Conservation (phyloP, 2,113 vertebrate species). For the Cyanoderma ruficeps region DNA sequence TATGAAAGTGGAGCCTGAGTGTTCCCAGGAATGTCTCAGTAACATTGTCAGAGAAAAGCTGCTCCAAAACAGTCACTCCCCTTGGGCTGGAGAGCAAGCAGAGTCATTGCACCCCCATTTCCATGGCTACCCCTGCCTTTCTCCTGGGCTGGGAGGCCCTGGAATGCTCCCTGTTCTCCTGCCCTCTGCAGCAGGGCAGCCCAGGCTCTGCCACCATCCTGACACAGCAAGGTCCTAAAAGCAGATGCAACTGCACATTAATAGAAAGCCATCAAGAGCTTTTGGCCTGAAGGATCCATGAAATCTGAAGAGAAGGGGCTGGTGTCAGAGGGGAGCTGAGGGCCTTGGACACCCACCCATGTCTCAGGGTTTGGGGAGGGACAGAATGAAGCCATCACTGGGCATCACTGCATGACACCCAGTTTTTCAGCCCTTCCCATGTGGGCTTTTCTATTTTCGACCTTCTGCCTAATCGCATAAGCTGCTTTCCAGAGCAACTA, state of each 20-base stretch:
- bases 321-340: neutral
- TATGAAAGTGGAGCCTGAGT: neutral
- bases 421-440: neutral
- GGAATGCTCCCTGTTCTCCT: neutral
- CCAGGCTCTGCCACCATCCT: neutral
- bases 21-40: neutral
- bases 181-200: neutral
- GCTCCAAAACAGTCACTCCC: neutral
- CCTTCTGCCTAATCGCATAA: neutral
- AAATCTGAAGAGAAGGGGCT: neutral
- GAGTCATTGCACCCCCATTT: neutral
- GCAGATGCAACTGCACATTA: neutral
- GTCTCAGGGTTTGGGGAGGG: neutral
- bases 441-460: constrained; percentile 45
- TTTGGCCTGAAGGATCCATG: neutral
- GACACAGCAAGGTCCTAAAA: neutral
- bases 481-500: constrained; percentile 19
- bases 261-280: neutral
- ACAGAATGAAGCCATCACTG: neutral
- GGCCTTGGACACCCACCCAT: neutral
- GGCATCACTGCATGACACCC: neutral
- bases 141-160: neutral
- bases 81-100: neutral
- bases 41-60: neutral
- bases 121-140: rapidly evolving